phyloP scores from a whole-genome alignment of 2,113 vertebrate genomes.

The Litocranius walleri region DNA sequence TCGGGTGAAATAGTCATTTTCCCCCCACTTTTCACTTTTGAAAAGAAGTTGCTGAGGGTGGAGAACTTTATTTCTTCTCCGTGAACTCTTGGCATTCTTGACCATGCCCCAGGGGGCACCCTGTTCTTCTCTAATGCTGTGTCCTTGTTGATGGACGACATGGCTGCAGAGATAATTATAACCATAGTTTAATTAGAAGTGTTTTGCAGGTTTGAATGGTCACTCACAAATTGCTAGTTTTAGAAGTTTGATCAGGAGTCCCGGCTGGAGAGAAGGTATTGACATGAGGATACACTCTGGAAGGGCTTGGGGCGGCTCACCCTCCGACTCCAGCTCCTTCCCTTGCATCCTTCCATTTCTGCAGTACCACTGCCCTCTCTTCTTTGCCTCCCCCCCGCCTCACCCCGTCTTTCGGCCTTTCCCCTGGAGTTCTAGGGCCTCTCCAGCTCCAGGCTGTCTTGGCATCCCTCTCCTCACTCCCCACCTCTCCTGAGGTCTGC shows the following conservation, averaged over 20 bases:
- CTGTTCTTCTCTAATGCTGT: background rate
- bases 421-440: background rate
- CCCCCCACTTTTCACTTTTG: background rate
- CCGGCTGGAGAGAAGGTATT: background rate
- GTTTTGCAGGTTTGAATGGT: background rate
- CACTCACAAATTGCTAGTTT: background rate
- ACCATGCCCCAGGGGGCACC: background rate
- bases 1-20: background rate
- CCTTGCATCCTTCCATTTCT: background rate
- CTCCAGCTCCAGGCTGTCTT: conserved; percentile 33
- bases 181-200: background rate
- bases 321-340: background rate
- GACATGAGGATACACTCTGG: background rate
- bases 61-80: background rate
- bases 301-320: background rate
- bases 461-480: background rate
- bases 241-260: background rate
- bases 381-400: fast-evolving
- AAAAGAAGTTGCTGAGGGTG: background rate
- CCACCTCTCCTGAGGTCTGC: conserved; percentile 38
- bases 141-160: background rate
- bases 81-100: background rate
- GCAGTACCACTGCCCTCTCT: no score
- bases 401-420: background rate
- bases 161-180: background rate